Percentiles rank a stretch among this genome's conserved stretches.
These are phyloP conservation scores for Microtus richardsoni DNA, from an alignment of 2,113 vertebrate genomes.

Conservation along the genomic window DNA sequence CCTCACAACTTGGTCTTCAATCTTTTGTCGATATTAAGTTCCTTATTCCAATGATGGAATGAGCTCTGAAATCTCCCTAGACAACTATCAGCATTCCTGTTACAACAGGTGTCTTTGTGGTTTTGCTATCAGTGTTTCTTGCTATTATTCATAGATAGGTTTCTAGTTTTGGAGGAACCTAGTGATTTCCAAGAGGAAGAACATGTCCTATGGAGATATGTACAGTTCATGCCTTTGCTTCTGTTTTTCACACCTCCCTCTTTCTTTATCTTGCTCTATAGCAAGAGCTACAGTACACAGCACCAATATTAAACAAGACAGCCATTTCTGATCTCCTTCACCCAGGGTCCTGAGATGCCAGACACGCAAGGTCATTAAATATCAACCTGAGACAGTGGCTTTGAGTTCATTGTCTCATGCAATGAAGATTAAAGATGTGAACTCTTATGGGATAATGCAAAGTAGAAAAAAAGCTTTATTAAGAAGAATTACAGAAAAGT, in stretches of 20 bases:
- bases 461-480: neutral
- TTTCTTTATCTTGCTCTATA: neutral
- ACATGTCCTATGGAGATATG: neutral
- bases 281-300: neutral
- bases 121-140: neutral
- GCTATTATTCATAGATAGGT: neutral
- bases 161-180: neutral
- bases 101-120: neutral
- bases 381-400: neutral
- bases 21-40: neutral
- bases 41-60: neutral
- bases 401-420: neutral
- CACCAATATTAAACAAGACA: neutral
- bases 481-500: neutral
- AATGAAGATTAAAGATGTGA: neutral
- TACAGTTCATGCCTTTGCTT: neutral
- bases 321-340: neutral
- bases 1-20: neutral
- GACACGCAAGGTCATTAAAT: neutral
- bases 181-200: neutral
- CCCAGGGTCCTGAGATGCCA: neutral
- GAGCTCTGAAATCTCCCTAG: neutral
- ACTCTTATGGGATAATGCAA: neutral
- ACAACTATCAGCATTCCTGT: neutral
- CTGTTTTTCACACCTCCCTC: too few species aligned